phyloP scores from a whole-genome alignment of 2,888 invertebrate species.

The Spodoptera picta region DNA sequence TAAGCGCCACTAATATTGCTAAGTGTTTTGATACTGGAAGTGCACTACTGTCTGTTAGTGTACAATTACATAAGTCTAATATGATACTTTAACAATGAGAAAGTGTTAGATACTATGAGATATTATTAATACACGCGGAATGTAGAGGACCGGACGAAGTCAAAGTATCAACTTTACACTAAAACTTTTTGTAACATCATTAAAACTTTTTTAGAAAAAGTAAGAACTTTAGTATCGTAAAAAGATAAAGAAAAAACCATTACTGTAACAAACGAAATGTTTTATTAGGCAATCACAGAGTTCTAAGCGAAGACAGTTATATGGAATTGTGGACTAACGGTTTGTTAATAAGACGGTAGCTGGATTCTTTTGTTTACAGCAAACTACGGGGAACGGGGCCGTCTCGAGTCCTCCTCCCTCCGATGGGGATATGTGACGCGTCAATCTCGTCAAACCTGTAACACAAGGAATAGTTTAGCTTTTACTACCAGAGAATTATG shows the following conservation, averaged over 20 bases:
- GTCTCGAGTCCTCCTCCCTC: slow-evolving; percentile 75
- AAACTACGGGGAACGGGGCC: slow-evolving; percentile 48
- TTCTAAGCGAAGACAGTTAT: slow-evolving; percentile 20
- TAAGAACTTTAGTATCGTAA: slow-evolving; percentile 27
- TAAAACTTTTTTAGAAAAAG: slow-evolving; percentile 51
- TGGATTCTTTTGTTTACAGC: slow-evolving; percentile 46
- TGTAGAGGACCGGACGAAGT: neutral
- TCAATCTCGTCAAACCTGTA: slow-evolving; percentile 82
- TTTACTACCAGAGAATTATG: neutral
- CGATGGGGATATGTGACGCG: slow-evolving; percentile 82
- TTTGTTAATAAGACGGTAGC: slow-evolving; percentile 31
- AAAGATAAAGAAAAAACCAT: slow-evolving; percentile 47
- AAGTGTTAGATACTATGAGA: slow-evolving; percentile 19
- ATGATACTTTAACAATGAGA: slow-evolving; percentile 17
- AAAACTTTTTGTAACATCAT: slow-evolving; percentile 42
- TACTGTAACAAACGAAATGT: slow-evolving; percentile 34
- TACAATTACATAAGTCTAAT: slow-evolving; percentile 44
- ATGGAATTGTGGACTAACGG: slow-evolving; percentile 23
- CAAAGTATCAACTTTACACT: slow-evolving; percentile 25
- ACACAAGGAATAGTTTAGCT: slow-evolving; percentile 27
- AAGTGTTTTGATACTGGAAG: too few species aligned
- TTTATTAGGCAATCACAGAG: slow-evolving; percentile 47
- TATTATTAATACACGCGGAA: slow-evolving; percentile 9
- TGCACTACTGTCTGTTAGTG: neutral
- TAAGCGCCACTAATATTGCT: too few species aligned